Percentiles rank a stretch among this genome's conserved stretches.
These are phyloP conservation scores for Cordilura impudica DNA, from an alignment of 2,888 invertebrate genomes.

Conservation along the genomic window DNA sequence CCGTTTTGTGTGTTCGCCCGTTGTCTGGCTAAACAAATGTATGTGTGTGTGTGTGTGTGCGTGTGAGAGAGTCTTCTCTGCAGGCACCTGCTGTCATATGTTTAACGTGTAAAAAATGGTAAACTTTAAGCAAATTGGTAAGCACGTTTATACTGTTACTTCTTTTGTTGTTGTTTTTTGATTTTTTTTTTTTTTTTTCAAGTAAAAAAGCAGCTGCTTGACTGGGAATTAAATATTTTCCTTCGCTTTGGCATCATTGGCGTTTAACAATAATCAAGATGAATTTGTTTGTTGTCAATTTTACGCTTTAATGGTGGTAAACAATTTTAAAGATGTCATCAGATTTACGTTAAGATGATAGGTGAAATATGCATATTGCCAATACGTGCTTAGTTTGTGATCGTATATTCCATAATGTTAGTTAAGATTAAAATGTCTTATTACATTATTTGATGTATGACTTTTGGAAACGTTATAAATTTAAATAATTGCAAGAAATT, in stretches of 20 bases:
- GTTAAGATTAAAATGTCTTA: slow-evolving; percentile 15
- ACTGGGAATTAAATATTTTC: slow-evolving; percentile 53
- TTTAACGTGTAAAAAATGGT: slow-evolving; percentile 60
- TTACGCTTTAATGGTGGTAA: slow-evolving; percentile 70
- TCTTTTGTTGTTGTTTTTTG: slow-evolving; percentile 35
- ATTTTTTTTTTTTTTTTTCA: slow-evolving; percentile 17
- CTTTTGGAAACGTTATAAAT: no score
- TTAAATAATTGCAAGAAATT: no score
- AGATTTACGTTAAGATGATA: slow-evolving; percentile 44
- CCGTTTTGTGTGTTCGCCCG: slow-evolving; percentile 2
- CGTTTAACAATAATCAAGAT: slow-evolving; percentile 71
- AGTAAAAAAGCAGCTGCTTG: slow-evolving; percentile 42
- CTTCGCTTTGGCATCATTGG: slow-evolving; percentile 53
- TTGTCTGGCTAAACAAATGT: neutral
- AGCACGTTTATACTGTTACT: slow-evolving; percentile 63
- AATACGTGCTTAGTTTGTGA: slow-evolving; percentile 30
- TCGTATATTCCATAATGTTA: neutral
- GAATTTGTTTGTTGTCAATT: slow-evolving; percentile 72
- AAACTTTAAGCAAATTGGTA: slow-evolving; percentile 68
- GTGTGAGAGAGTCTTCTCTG: slow-evolving; percentile 12
- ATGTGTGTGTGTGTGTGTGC: neutral
- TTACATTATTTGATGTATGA: neutral
- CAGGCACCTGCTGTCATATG: slow-evolving; percentile 58
- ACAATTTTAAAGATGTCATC: slow-evolving; percentile 64
- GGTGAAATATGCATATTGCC: slow-evolving; percentile 41